Evolutionary conservation across 2,888 invertebrate species (phyloP), one percentile per base, ranked within the genome.

Genomic region (Gasteruption jaculator): DNA sequence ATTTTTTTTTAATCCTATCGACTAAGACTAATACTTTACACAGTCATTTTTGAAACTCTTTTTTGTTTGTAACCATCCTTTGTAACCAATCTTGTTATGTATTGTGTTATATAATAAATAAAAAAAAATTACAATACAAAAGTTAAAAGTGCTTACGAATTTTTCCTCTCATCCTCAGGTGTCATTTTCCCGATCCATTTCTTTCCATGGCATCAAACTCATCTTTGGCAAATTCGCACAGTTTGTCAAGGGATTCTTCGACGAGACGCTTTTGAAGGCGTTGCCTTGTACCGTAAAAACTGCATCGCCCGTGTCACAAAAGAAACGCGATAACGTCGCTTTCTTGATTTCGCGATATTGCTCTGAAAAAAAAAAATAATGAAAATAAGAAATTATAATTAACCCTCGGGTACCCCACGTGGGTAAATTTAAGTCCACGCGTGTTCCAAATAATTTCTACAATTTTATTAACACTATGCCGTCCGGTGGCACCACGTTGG

Each of bases 201-300:
- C 74, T 46, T 61, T 62, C 74, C 74, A 74, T 36, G 53, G 56
- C 19, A 56, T 60, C 16, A 74, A 51, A 53, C 73, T 67, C 8
- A 73, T 53, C 10, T 55, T 56, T 16, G 73, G 71, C 21, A 74
- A 37, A 30, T 59, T 50, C 18, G 50, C 45, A 49, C 75, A 75
- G 3, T 68, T 50, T 11, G 72, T 60, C 26, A 71, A 50, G 5
- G 72, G 72, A 60, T 75, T 75, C 45, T 69, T 59, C 38, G 8
- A 38, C 15, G 49, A 46, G 16, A 36, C 46, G 60, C 72, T 14
- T 65, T 71, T 58, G 72, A 77, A 60, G 1, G 83, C 84, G 52
- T 75, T 74, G 1, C 75, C 75, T 49, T 74, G 74, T 44, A 74
- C 60, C 11, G 56, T 50, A 35, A 58, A 54, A n/a, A 73, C 54